phyloP scores from a whole-genome alignment of 1,140 invertebrate species.

The Anthonomus grandis region DNA sequence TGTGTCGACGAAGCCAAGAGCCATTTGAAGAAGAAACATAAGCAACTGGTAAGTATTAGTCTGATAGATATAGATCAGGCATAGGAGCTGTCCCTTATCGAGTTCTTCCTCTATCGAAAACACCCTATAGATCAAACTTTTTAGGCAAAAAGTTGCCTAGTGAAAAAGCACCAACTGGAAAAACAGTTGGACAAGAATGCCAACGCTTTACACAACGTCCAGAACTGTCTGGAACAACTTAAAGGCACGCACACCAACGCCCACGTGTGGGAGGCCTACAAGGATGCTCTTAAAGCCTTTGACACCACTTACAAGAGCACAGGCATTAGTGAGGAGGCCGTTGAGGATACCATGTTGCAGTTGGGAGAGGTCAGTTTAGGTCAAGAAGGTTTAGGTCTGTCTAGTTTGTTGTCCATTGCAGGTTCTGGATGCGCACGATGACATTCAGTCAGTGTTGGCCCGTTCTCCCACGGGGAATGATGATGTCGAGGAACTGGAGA shows the following conservation, averaged over 20 bases:
- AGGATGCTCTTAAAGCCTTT: conserved; percentile 46
- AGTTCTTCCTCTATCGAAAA: no score
- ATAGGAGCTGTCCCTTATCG: no score
- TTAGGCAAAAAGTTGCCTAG: conserved; percentile 48
- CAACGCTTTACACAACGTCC: conserved; percentile 48
- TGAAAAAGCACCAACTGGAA: conserved; percentile 49
- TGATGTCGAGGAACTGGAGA: conserved; percentile 44
- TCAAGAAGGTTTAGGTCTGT: neutral
- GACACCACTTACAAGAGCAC: conserved; percentile 45
- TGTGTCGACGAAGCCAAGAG: conserved; percentile 43
- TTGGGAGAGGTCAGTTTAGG: conserved; percentile 45
- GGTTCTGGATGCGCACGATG: conserved; percentile 47
- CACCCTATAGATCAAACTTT: no score
- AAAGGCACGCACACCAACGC: conserved; percentile 46
- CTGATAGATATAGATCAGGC: no score
- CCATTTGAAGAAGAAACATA: conserved; percentile 44
- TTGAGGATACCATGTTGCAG: conserved; percentile 49
- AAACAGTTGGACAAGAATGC: conserved; percentile 46
- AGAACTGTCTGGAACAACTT: conserved; percentile 45
- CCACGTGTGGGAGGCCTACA: conserved; percentile 48
- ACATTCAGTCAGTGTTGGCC: conserved; percentile 45
- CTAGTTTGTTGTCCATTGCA: no score
- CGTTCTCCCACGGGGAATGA: conserved; percentile 29
- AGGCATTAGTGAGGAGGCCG: conserved; percentile 47
- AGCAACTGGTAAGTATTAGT: conserved; percentile 41